These are phyloP conservation scores for Esox niger DNA, from an alignment of 2,113 vertebrate species.

Conservation along the genomic window DNA sequence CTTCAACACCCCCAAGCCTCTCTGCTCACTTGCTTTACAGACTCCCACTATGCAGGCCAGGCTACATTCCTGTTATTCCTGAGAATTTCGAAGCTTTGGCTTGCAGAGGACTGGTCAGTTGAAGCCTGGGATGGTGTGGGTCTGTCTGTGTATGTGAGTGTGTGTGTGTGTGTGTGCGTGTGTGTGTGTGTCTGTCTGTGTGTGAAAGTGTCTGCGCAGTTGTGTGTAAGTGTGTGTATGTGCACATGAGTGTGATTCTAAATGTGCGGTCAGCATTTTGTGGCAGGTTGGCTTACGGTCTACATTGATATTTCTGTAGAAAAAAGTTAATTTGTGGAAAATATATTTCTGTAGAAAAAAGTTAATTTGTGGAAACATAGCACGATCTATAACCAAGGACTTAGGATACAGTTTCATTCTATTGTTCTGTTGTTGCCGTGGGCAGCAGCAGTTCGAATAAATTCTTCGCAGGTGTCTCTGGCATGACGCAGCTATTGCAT, in stretches of 20 bases:
- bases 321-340: slow-evolving; percentile 25
- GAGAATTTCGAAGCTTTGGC: slow-evolving; percentile 17
- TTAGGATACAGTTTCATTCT: neutral
- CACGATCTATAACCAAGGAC: neutral
- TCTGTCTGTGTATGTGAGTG: neutral
- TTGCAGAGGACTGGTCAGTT: slow-evolving; percentile 10
- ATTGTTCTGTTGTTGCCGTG: slow-evolving; percentile 11
- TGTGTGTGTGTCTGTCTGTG: no score
- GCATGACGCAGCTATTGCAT: no score
- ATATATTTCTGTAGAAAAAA: slow-evolving; percentile 24
- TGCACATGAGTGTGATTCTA: neutral
- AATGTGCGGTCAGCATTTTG: neutral
- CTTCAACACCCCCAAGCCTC: slow-evolving; percentile 26
- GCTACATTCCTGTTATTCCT: slow-evolving; percentile 32
- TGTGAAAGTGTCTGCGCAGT: no score
- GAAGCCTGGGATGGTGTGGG: neutral
- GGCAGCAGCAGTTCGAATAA: no score
- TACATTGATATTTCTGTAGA: slow-evolving; percentile 23
- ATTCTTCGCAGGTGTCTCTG: no score
- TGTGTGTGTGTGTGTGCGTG: neutral
- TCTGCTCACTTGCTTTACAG: slow-evolving; percentile 24
- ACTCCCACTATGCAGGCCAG: slow-evolving; percentile 17
- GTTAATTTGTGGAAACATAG: slow-evolving; percentile 17
- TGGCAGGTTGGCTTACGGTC: slow-evolving; percentile 5
- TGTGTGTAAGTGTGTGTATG: no score